These are phyloP conservation scores for Cheilosia vulpina DNA, from an alignment of 2,888 invertebrate genomes.

Conservation along the genomic window DNA sequence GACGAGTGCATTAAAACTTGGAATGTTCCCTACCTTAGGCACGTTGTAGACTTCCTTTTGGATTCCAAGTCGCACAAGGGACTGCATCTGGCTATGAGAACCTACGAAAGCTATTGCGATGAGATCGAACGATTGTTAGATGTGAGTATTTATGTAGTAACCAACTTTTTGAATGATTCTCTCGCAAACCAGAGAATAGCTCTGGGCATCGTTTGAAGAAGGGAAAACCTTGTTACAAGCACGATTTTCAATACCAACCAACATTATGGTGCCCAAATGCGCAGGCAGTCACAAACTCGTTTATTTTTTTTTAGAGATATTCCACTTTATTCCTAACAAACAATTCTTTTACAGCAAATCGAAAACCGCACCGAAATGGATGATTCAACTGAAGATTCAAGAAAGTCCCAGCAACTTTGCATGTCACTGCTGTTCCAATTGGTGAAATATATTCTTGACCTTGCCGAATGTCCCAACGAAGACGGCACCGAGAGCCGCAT, in stretches of 20 bases:
- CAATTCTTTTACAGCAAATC: slow-evolving; percentile 76
- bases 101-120: slow-evolving; percentile 79
- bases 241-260: too few species aligned
- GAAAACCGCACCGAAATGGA: slow-evolving; percentile 78
- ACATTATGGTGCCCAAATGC: too few species aligned
- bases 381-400: slow-evolving; percentile 80
- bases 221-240: too few species aligned
- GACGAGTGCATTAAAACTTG: slow-evolving; percentile 80
- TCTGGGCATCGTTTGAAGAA: too few species aligned
- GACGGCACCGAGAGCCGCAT: slow-evolving; percentile 78
- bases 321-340: too few species aligned
- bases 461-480: slow-evolving; percentile 76
- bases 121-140: slow-evolving; percentile 80
- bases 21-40: slow-evolving; percentile 81
- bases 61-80: slow-evolving; percentile 80
- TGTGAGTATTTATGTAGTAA: slow-evolving; percentile 76
- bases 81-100: slow-evolving; percentile 80
- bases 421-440: slow-evolving; percentile 79
- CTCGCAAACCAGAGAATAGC: too few species aligned
- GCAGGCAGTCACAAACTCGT: too few species aligned
- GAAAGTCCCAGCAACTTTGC: slow-evolving; percentile 80
- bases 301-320: too few species aligned
- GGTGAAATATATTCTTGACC: slow-evolving; percentile 79
- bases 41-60: slow-evolving; percentile 81
- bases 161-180: too few species aligned